Evolutionary conservation across 2,888 invertebrate species (phyloP).

Genomic region (Ametastegia equiseti): DNA sequence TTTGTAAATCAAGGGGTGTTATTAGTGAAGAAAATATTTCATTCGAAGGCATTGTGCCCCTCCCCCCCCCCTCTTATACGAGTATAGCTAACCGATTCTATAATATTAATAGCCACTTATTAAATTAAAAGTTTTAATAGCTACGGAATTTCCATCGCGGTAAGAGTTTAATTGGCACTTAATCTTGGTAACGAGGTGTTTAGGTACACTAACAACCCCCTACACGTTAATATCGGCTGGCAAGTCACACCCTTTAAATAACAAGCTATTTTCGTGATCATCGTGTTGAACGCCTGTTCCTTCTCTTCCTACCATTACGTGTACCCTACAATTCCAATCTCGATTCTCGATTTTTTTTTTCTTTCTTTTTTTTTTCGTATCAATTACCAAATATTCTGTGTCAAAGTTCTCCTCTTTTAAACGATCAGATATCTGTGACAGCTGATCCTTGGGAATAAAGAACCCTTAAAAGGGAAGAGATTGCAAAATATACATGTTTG

Average conservation of each 20-base stretch:
- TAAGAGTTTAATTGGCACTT: slow-evolving; percentile 69
- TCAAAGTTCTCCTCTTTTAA: background rate
- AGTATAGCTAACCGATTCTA: slow-evolving; percentile 9
- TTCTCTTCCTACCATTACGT: background rate
- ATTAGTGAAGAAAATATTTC: background rate
- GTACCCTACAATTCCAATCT: background rate
- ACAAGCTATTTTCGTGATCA: slow-evolving; percentile 28
- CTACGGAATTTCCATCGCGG: slow-evolving; percentile 63
- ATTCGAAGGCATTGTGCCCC: background rate
- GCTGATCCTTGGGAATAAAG: background rate
- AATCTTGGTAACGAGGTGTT: slow-evolving; percentile 67
- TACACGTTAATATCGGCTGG: slow-evolving; percentile 35
- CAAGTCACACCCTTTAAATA: slow-evolving; percentile 40
- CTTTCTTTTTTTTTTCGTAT: background rate
- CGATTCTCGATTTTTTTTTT: background rate
- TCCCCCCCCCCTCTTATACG: no score
- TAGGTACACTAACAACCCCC: slow-evolving; percentile 39
- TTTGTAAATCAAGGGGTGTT: slow-evolving; percentile 10
- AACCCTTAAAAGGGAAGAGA: no score
- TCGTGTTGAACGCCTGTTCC: background rate
- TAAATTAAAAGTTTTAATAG: slow-evolving; percentile 67
- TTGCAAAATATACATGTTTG: no score
- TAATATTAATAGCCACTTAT: slow-evolving; percentile 64
- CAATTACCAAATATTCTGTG: background rate
- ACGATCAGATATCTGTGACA: background rate